A percentile compares a stretch with the other conserved stretches of the same genome.
phyloP scores from a whole-genome alignment of 2,797 vertebrate species.

The Natrix natrix region DNA sequence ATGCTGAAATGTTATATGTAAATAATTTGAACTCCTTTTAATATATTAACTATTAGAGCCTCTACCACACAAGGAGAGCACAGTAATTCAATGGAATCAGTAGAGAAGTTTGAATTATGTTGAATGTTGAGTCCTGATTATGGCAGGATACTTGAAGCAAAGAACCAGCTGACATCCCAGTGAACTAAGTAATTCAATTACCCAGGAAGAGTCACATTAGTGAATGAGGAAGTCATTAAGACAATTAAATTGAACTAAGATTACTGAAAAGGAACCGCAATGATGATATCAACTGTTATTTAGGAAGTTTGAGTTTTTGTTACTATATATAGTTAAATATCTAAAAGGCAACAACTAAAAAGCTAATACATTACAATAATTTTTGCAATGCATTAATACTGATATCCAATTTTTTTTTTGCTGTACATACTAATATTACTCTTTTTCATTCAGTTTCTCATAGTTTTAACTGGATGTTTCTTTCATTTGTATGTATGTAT shows the following conservation, averaged over 20 bases:
- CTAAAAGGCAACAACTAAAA: not conserved
- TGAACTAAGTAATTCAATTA: slow-evolving; percentile 7
- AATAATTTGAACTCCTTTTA: not conserved
- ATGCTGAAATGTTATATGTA: not conserved
- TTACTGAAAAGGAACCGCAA: not conserved
- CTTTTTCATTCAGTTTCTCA: not conserved
- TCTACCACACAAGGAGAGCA: not conserved
- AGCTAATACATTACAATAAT: not conserved
- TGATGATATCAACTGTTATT: not conserved
- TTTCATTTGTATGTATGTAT: no score
- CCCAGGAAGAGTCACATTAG: not conserved
- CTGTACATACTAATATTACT: not conserved
- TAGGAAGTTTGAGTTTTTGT: not conserved
- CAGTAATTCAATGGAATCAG: not conserved
- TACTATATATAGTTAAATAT: not conserved
- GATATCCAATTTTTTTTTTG: not conserved
- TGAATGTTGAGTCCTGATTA: not conserved
- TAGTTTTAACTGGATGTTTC: not conserved
- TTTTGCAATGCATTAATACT: not conserved
- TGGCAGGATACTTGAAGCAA: not conserved
- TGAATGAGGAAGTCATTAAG: not conserved
- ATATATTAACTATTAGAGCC: not conserved
- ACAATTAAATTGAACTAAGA: not conserved
- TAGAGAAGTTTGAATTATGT: not conserved
- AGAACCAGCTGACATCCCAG: not conserved